Percentiles rank a stretch among this genome's conserved stretches.
Evolutionary conservation across 2,113 vertebrate species (phyloP).

Genomic region (Cyanocitta stelleri): DNA sequence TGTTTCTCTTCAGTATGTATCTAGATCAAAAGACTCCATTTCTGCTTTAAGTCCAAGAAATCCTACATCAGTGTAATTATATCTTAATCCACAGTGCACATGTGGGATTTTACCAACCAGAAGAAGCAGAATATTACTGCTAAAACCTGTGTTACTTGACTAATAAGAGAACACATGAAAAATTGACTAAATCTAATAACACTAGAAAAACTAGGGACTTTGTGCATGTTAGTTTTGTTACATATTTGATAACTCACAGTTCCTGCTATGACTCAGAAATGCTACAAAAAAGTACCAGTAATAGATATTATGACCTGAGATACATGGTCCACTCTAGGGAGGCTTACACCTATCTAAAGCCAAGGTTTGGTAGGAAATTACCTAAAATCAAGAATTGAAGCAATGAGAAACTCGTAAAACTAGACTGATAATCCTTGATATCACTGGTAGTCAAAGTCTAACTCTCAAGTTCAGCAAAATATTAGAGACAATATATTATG

Average conservation of each 20-base stretch:
- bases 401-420: not conserved
- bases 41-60: not conserved
- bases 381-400: constrained; percentile 22
- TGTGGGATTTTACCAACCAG: not conserved
- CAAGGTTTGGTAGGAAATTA: not conserved
- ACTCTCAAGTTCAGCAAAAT: not conserved
- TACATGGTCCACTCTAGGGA: not conserved
- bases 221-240: not conserved
- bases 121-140: not conserved
- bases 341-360: not conserved
- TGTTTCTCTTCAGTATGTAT: not conserved
- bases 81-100: not conserved
- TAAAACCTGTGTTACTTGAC: not conserved
- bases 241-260: not conserved
- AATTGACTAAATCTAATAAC: not conserved
- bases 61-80: not conserved
- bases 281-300: not conserved
- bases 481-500: constrained; percentile 48
- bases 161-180: not conserved
- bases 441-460: not conserved
- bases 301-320: not conserved
- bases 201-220: not conserved
- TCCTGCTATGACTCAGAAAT: not conserved
- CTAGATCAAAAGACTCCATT: not conserved
- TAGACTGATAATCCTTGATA: not conserved